These are phyloP conservation scores for Amphiprion clarkii DNA, from an alignment of 2,797 vertebrate genomes.

Conservation along the genomic window DNA sequence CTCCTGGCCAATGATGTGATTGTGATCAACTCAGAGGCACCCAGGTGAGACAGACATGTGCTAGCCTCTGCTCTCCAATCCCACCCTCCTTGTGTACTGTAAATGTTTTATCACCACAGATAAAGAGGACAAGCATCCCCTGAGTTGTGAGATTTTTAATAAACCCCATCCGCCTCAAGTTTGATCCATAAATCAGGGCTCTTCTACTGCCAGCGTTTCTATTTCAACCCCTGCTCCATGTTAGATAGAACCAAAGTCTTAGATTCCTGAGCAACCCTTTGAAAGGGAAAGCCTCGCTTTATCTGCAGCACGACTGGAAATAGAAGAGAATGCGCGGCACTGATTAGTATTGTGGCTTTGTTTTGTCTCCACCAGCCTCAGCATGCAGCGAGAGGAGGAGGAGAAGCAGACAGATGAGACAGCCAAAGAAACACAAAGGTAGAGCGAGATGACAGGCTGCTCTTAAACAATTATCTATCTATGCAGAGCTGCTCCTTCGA, in stretches of 20 bases:
- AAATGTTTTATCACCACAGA: conserved; percentile 42
- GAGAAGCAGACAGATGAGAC: conserved; percentile 65
- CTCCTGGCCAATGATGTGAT: conserved; percentile 69
- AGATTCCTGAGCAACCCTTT: conserved; percentile 61
- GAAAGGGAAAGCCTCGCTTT: conserved; percentile 60
- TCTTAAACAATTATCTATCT: conserved; percentile 73
- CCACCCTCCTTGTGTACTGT: conserved; percentile 2
- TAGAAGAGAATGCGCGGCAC: conserved; percentile 68
- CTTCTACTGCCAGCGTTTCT: conserved; percentile 27
- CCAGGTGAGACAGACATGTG: conserved; percentile 59
- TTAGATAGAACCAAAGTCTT: conserved; percentile 50
- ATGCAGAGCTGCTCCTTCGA: conserved; percentile 52
- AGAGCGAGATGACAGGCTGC: conserved; percentile 68
- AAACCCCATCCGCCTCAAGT: conserved; percentile 46
- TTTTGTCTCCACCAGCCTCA: conserved; percentile 72
- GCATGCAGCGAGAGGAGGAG: conserved; percentile 56
- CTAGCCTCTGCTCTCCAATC: conserved; percentile 20
- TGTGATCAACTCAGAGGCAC: conserved; percentile 48
- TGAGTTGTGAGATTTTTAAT: conserved; percentile 38
- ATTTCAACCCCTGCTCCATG: conserved; percentile 41
- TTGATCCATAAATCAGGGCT: conserved; percentile 59
- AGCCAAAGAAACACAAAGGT: conserved; percentile 76
- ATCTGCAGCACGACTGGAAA: conserved; percentile 58
- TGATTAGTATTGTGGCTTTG: conserved; percentile 77
- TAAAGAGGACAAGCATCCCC: conserved; percentile 19